phyloP scores from a whole-genome alignment of 2,113 vertebrate genomes.

The Myiagra hebetior region DNA sequence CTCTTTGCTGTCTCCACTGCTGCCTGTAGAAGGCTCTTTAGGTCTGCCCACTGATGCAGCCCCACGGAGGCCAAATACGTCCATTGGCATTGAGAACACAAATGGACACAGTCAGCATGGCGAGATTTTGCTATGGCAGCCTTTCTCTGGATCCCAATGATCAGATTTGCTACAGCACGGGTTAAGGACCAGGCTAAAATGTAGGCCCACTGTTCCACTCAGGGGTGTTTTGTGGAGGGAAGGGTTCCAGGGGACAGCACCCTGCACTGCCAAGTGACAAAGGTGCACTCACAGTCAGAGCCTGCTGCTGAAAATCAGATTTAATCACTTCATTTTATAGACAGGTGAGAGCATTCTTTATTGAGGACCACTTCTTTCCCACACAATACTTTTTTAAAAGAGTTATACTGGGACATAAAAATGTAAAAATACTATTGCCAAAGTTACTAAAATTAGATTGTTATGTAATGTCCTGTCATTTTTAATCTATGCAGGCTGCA shows the following conservation, averaged over 20 bases:
- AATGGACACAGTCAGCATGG: not conserved
- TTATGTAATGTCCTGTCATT: not conserved
- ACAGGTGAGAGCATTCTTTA: not conserved
- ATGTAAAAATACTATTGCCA: not conserved
- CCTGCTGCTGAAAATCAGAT: not conserved
- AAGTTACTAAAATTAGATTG: constrained; percentile 11
- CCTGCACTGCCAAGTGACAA: not conserved
- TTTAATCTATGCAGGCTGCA: not conserved
- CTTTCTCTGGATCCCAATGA: not conserved
- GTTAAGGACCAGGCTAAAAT: not conserved
- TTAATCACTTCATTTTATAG: not conserved
- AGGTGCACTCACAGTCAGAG: not conserved
- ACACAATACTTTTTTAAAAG: not conserved
- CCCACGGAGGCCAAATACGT: not conserved
- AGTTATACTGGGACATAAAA: not conserved
- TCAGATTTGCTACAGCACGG: not conserved
- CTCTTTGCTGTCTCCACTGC: not conserved
- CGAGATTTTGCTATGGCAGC: not conserved
- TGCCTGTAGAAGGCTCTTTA: not conserved
- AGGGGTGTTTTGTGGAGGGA: fast-evolving
- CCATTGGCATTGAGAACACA: not conserved
- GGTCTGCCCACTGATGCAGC: not conserved
- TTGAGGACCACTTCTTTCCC: not conserved
- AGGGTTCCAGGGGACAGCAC: too few species aligned
- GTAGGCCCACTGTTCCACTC: not conserved